phyloP scores from a whole-genome alignment of 2,888 invertebrate species.

The Tuta absoluta region DNA sequence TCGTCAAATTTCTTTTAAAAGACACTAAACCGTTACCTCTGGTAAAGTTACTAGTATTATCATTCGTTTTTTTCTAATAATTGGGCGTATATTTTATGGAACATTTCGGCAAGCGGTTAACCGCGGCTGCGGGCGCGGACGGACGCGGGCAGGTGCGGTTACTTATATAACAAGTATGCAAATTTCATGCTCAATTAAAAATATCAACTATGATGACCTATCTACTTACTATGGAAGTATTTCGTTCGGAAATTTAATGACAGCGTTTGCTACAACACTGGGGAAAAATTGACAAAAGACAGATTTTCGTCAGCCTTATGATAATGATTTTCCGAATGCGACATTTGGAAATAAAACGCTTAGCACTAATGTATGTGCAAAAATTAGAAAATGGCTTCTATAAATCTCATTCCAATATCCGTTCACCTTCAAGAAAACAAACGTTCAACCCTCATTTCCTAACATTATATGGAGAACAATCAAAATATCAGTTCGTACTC shows the following conservation, averaged over 20 bases:
- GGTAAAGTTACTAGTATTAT: background rate
- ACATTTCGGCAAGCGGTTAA: background rate
- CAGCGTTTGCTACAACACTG: background rate
- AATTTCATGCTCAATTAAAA: background rate
- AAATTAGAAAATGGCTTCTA: background rate
- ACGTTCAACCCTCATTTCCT: background rate
- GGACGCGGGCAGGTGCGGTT: conserved; percentile 2
- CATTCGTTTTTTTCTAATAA: background rate
- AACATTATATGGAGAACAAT: background rate
- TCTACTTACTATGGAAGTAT: conserved; percentile 8
- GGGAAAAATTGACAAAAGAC: background rate
- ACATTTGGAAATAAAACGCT: background rate
- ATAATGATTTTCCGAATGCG: background rate
- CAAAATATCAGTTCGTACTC: background rate
- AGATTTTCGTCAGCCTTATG: background rate
- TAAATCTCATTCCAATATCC: background rate
- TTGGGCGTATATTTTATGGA: conserved; percentile 6
- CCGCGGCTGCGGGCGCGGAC: conserved; percentile 24
- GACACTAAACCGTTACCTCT: conserved; percentile 2
- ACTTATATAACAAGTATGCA: background rate
- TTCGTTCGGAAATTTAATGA: background rate
- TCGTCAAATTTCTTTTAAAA: conserved; percentile 6
- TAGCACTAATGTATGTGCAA: background rate
- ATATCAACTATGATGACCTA: background rate
- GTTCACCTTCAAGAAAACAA: background rate